Conservation (phyloP, 1,140 invertebrate genomes). For the Mercenaria mercenaria region DNA sequence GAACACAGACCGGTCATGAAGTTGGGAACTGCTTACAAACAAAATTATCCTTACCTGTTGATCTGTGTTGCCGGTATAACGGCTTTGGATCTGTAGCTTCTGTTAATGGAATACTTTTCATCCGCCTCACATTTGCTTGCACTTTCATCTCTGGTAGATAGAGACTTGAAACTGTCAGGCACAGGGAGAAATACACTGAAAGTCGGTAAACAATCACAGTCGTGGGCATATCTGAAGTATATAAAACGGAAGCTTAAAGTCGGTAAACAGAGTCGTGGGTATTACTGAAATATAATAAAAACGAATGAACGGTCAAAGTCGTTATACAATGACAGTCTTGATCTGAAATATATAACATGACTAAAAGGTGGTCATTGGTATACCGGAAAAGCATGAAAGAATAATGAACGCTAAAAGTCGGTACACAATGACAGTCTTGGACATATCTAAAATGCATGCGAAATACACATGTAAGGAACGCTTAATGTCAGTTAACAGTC, state of each 20-base stretch:
- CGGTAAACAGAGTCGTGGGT: background rate
- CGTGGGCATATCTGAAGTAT: constrained; percentile 62
- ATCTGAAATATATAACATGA: too few species aligned
- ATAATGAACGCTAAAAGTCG: too few species aligned
- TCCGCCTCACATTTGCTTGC: background rate
- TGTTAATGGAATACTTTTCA: background rate
- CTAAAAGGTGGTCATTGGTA: too few species aligned
- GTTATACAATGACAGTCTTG: too few species aligned
- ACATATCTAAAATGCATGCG: too few species aligned
- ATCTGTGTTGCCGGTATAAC: constrained; percentile 36
- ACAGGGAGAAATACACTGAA: constrained; percentile 59
- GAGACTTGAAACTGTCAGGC: constrained; percentile 51
- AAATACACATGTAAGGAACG: too few species aligned
- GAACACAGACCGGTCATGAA: too few species aligned
- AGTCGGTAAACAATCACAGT: constrained; percentile 58
- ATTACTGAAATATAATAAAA: background rate
- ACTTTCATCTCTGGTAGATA: constrained; percentile 52
- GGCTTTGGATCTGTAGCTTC: constrained; percentile 20
- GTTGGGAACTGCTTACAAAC: too few species aligned
- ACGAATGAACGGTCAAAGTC: too few species aligned
- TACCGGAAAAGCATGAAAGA: too few species aligned
- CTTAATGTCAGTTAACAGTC: too few species aligned
- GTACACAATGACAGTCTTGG: too few species aligned
- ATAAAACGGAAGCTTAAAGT: background rate
- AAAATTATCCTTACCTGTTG: constrained; percentile 26